Evolutionary conservation across 2,797 vertebrate species (phyloP), one percentile per base, ranked within the genome.

Genomic region (Eulemur mongoz): DNA sequence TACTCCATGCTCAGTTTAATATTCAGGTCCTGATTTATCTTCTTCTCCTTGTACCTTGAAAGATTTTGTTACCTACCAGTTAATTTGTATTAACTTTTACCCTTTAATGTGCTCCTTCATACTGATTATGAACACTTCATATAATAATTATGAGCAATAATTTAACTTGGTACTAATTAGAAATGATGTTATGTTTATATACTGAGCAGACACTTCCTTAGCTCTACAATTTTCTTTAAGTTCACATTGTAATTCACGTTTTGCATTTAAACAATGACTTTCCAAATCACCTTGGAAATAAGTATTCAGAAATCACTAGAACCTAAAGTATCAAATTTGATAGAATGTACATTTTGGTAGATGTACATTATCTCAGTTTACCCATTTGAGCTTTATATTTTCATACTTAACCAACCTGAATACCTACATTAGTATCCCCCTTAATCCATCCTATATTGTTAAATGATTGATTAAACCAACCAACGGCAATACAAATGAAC

Each of bases 181-280:
- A 92, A 83, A 45, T 40, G 1, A 61, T 32, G 22, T 23, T 35
- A 52, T 63, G 89, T 61, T 8, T 54, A 23, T 43, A 23, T 40
- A 59, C 0, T 59, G 48, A 87, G 2, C 5, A 65, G 48, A 80
- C 61, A 48, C 8, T 63, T 85, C 10, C 14, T 84, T 63, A 92
- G 3, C 54, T 84, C 20, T 50, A 32, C 17, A 23, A 57, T 43
- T 67, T 52, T 84, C 65, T 67, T 11, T 72, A 38, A 14, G 43
- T 69, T 92, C 32, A 85, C 91, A 73, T 17, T 95, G 23, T 6
- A 18, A 5, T 69, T 92, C 18, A 73, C 1, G 63, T 70, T 73
- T 94, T 52, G 0, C 69, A 50, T 54, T 96, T 93, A 83, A 85
- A 61, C 59, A 81, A 40, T 73, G 22, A 35, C 7, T 87, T 69